These are phyloP conservation scores for Picus viridis DNA, from an alignment of 2,797 vertebrate species.

Conservation along the genomic window DNA sequence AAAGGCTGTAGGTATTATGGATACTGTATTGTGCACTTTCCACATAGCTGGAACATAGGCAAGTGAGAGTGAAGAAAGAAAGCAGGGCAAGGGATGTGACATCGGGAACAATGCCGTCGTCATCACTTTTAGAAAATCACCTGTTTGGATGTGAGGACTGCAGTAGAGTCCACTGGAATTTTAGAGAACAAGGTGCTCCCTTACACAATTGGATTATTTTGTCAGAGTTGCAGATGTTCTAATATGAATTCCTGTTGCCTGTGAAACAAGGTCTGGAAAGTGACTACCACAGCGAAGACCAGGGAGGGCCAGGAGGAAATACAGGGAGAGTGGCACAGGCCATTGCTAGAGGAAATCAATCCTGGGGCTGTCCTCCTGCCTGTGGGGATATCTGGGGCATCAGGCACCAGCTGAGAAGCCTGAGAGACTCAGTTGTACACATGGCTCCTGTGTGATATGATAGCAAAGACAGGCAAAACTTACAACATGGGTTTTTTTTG, in stretches of 20 bases:
- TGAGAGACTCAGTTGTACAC: neutral
- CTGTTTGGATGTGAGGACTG: neutral
- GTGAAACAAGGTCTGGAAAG: neutral
- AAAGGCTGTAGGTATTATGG: neutral
- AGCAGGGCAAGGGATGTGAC: neutral
- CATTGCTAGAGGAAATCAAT: neutral
- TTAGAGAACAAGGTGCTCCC: neutral
- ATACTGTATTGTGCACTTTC: neutral
- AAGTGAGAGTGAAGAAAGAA: neutral
- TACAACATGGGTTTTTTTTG: neutral
- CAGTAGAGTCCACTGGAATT: neutral
- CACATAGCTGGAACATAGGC: neutral
- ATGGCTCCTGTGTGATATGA: neutral
- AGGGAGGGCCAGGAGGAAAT: neutral
- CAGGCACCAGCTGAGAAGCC: neutral
- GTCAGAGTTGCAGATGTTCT: neutral
- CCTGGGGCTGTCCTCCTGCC: neutral
- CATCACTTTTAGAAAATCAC: neutral
- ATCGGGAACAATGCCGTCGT: neutral
- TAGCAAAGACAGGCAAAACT: neutral
- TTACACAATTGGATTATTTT: neutral
- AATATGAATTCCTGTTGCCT: neutral
- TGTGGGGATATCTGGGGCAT: neutral
- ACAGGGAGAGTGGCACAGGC: neutral
- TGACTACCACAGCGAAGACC: neutral